phyloP scores from a whole-genome alignment of 2,797 vertebrate species.

The Enteromius paludinosus region DNA sequence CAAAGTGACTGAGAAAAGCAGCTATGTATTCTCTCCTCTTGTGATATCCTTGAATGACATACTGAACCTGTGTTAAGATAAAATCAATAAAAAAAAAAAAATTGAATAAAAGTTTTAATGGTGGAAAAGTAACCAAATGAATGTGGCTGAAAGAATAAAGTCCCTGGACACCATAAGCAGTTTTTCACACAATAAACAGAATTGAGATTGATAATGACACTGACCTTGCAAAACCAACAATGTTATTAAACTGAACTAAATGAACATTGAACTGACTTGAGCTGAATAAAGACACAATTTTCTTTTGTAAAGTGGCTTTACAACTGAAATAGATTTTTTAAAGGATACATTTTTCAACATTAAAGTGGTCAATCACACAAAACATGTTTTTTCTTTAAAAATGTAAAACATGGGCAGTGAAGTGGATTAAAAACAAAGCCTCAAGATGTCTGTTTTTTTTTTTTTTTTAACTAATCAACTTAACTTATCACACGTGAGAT shows the following conservation, averaged over 20 bases:
- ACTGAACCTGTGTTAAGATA: constrained; percentile 87
- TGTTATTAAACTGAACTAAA: neutral
- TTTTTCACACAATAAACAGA: neutral
- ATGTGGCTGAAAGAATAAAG: neutral
- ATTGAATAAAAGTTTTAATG: neutral
- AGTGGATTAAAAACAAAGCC: neutral
- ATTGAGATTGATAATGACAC: neutral
- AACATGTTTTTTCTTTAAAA: neutral
- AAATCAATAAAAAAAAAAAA: neutral
- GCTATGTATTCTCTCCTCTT: constrained; percentile 98
- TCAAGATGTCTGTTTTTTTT: neutral
- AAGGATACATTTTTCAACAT: neutral
- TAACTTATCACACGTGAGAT: neutral
- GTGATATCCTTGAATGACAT: constrained; percentile 98
- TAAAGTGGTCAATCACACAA: neutral
- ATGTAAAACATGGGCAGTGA: neutral
- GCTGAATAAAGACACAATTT: neutral
- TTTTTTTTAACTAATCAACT: neutral
- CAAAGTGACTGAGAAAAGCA: constrained; percentile 98
- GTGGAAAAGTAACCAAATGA: neutral
- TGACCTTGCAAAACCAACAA: neutral
- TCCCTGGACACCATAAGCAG: neutral
- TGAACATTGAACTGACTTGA: neutral
- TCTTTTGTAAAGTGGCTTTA: neutral
- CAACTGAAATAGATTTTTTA: neutral